Conservation (phyloP, 2,113 vertebrate species). For the Scomber colias region DNA sequence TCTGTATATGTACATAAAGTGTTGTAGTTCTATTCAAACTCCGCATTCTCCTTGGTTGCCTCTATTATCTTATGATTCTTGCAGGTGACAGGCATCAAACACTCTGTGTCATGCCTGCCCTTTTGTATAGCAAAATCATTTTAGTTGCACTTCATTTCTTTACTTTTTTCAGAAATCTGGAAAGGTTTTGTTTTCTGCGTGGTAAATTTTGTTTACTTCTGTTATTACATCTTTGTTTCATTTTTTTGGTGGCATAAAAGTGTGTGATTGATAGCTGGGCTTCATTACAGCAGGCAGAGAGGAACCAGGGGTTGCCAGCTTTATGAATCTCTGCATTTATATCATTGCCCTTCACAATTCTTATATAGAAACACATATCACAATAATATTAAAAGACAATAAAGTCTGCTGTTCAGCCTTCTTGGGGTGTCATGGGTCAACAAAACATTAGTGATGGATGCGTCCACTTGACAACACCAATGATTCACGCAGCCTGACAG, state of each 20-base stretch:
- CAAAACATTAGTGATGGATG: neutral
- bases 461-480: slow-evolving; percentile 9
- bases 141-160: neutral
- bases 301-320: slow-evolving; percentile 12
- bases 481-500: slow-evolving; percentile 23
- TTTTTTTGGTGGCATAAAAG: neutral
- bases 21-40: too few species aligned
- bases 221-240: neutral
- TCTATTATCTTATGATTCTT: too few species aligned
- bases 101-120: too few species aligned
- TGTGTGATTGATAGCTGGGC: neutral
- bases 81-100: too few species aligned
- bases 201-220: neutral
- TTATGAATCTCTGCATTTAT: slow-evolving; percentile 45
- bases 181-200: neutral
- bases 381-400: slow-evolving; percentile 14
- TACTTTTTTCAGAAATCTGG: neutral
- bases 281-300: slow-evolving; percentile 29
- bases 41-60: too few species aligned
- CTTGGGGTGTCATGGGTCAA: slow-evolving; percentile 11
- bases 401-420: neutral
- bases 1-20: too few species aligned
- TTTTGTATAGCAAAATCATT: neutral
- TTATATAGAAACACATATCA: slow-evolving; percentile 36
- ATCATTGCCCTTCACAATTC: slow-evolving; percentile 26